phyloP scores from a whole-genome alignment of 2,888 invertebrate genomes.

The Villa cingulata region DNA sequence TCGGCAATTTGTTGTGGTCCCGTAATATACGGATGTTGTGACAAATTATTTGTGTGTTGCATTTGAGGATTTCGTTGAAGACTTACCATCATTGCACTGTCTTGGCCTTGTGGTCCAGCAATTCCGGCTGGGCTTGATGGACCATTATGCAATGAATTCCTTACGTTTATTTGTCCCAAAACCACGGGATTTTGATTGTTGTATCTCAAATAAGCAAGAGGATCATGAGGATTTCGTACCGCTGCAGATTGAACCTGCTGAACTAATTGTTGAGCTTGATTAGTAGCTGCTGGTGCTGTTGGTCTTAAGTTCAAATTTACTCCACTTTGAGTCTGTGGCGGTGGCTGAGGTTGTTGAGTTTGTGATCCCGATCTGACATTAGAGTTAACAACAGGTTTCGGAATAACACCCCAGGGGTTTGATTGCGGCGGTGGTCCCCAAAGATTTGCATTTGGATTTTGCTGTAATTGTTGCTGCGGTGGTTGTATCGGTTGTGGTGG shows the following conservation, averaged over 20 bases:
- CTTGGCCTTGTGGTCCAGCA: background rate
- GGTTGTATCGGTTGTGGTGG: slow-evolving; percentile 22
- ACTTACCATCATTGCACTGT: background rate
- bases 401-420: slow-evolving; percentile 33
- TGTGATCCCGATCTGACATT: slow-evolving; percentile 6
- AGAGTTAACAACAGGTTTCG: slow-evolving; percentile 20
- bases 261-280: slow-evolving; percentile 11
- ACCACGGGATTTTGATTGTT: slow-evolving; percentile 17
- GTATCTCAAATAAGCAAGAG: slow-evolving; percentile 2
- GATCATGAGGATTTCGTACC: slow-evolving; percentile 14
- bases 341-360: slow-evolving; percentile 11
- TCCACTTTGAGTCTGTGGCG: slow-evolving; percentile 3
- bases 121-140: slow-evolving; percentile 31
- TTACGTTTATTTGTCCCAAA: slow-evolving; percentile 14
- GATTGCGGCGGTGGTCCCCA: slow-evolving; percentile 36
- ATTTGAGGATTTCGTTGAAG: slow-evolving; percentile 10
- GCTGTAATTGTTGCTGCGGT: slow-evolving; percentile 15
- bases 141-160: slow-evolving; percentile 23
- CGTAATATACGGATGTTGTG: slow-evolving; percentile 12
- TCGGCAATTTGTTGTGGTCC: slow-evolving; percentile 1
- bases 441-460: slow-evolving; percentile 33
- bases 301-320: slow-evolving; percentile 14
- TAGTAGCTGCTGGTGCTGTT: slow-evolving; percentile 6
- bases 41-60: slow-evolving; percentile 17
- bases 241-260: slow-evolving; percentile 16